Conservation (phyloP, 2,888 invertebrate species). For the Lasioglossum marginatum region DNA sequence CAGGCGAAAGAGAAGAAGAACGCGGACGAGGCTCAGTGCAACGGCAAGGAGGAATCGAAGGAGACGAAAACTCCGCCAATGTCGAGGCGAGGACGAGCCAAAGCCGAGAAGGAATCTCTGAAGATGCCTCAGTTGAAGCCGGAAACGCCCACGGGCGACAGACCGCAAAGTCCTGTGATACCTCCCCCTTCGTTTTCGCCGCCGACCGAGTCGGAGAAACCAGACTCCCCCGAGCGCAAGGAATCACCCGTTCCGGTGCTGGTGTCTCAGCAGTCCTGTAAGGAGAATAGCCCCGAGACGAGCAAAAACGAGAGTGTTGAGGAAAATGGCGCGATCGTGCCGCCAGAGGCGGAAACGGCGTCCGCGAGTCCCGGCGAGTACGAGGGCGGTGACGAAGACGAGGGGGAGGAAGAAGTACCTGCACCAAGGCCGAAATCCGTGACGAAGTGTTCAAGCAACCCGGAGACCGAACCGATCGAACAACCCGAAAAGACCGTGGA, state of each 20-base stretch:
- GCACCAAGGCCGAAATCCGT: constrained; percentile 72
- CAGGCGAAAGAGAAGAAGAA: constrained; percentile 78
- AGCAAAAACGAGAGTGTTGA: constrained; percentile 48
- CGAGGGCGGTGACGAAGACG: constrained; percentile 83
- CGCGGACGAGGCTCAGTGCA: constrained; percentile 72
- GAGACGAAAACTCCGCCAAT: constrained; percentile 65
- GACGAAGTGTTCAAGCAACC: constrained; percentile 55
- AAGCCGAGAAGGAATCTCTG: constrained; percentile 62
- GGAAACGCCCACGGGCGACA: constrained; percentile 66
- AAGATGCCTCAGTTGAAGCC: constrained; percentile 72
- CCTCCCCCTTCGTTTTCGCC: constrained; percentile 70
- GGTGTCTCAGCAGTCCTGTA: constrained; percentile 47
- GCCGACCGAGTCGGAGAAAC: constrained; percentile 53
- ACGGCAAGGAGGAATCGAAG: constrained; percentile 78
- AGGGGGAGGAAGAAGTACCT: constrained; percentile 80
- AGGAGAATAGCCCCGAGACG: constrained; percentile 32
- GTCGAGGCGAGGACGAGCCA: constrained; percentile 75
- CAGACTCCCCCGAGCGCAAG: constrained; percentile 43
- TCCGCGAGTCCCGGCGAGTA: constrained; percentile 82
- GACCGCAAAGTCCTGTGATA: constrained; percentile 70
- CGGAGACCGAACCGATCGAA: constrained; percentile 58
- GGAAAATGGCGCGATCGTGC: constrained; percentile 58
- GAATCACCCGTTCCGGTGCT: constrained; percentile 77
- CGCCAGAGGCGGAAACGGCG: constrained; percentile 75
- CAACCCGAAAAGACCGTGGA: constrained; percentile 72